Evolutionary conservation across 2,113 vertebrate species (phyloP).

Genomic region (Setophaga petechia): DNA sequence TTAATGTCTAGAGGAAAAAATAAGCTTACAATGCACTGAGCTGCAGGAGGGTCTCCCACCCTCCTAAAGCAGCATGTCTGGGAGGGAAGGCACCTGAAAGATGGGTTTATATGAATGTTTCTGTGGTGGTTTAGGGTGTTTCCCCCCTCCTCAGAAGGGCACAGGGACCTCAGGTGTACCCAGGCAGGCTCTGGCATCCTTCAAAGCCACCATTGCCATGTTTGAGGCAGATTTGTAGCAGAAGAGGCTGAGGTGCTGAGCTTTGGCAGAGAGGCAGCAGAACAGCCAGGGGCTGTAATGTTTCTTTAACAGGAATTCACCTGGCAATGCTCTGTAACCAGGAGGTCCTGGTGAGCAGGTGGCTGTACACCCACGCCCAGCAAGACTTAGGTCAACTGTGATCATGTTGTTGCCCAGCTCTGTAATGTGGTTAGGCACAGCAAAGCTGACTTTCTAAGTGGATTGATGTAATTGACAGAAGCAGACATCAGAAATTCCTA

Average conservation of each 20-base stretch:
- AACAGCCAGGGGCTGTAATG: not conserved
- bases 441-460: not conserved
- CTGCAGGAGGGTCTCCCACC: not conserved
- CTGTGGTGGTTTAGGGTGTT: not conserved
- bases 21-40: not conserved
- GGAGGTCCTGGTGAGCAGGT: not conserved
- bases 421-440: not conserved
- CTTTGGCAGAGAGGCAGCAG: not conserved
- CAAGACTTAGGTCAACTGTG: not conserved
- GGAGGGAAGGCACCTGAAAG: not conserved
- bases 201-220: not conserved
- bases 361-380: not conserved
- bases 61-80: not conserved
- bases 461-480: slow-evolving; percentile 11
- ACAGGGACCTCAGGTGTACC: not conserved
- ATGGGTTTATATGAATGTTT: not conserved
- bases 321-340: not conserved
- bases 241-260: not conserved
- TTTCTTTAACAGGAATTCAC: not conserved
- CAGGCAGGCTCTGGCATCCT: not conserved
- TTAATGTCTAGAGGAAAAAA: not conserved
- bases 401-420: not conserved
- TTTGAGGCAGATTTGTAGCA: not conserved
- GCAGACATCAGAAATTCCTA: slow-evolving; percentile 10
- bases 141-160: not conserved